Evolutionary conservation across 2,797 vertebrate genomes (phyloP).

Genomic region (Miichthys miiuy): DNA sequence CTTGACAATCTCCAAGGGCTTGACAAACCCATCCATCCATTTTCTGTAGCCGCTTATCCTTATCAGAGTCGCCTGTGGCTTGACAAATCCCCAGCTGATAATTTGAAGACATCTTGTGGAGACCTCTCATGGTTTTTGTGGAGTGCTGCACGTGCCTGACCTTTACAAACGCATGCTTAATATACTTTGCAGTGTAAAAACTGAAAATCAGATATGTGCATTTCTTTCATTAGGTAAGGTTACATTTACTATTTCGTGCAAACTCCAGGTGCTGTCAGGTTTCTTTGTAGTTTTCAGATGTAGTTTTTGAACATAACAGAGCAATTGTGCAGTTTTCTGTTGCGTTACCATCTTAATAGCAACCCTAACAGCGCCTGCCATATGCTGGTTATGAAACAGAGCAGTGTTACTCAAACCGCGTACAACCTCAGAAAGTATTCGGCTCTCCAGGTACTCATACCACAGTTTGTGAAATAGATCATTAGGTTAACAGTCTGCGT

Average conservation of each 20-base stretch:
- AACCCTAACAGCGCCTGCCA: too few relatives aligned
- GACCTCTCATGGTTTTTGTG: conserved; percentile 31
- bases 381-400: too few relatives aligned
- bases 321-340: too few relatives aligned
- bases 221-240: neutral
- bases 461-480: too few relatives aligned
- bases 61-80: neutral
- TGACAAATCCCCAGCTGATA: neutral
- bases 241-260: neutral
- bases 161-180: neutral
- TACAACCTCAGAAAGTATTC: too few relatives aligned
- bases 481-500: neutral
- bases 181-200: neutral
- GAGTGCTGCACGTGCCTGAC: conserved; percentile 12
- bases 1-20: neutral
- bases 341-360: too few relatives aligned
- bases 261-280: neutral
- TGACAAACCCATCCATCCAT: neutral
- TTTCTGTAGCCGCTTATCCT: too few relatives aligned
- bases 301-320: too few relatives aligned
- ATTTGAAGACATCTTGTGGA: conserved; percentile 12
- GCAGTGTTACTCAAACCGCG: too few relatives aligned
- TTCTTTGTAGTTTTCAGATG: neutral
- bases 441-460: too few relatives aligned
- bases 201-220: neutral